phyloP scores from a whole-genome alignment of 2,113 vertebrate species.

The Platanista minor region DNA sequence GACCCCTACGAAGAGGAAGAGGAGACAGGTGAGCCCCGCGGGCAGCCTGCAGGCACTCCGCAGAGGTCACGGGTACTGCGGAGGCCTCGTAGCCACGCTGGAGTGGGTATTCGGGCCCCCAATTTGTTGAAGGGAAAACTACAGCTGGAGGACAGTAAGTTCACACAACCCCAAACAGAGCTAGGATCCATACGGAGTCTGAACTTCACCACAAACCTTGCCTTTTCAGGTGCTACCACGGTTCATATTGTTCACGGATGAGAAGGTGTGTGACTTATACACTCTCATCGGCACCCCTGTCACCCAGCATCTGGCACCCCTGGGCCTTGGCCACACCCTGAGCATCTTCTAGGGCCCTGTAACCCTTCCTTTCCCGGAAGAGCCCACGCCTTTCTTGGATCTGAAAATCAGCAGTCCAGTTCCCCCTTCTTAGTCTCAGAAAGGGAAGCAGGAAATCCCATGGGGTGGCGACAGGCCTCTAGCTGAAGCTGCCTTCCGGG shows the following conservation, averaged over 20 bases:
- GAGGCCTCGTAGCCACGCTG: neutral
- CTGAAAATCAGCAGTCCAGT: neutral
- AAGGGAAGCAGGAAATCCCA: neutral
- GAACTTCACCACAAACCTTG: neutral
- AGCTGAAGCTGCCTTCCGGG: fast-evolving
- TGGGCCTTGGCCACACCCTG: neutral
- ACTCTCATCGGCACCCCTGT: neutral
- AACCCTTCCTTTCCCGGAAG: neutral
- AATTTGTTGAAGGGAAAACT: neutral
- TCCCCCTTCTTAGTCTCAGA: neutral
- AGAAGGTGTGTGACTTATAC: neutral
- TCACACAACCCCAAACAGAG: neutral
- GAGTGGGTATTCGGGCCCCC: neutral
- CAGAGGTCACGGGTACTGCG: neutral
- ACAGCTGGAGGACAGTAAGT: neutral
- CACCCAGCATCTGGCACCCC: neutral
- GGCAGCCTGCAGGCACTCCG: neutral
- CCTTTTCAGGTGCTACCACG: neutral
- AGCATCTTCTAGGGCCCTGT: neutral
- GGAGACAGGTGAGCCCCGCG: neutral
- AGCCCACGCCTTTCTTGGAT: neutral
- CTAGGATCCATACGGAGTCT: neutral
- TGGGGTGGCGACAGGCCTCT: neutral
- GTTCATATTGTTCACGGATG: neutral
- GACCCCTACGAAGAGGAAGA: conserved; percentile 80